phyloP scores from a whole-genome alignment of 2,113 vertebrate genomes.

The Ceyx melanurus region DNA sequence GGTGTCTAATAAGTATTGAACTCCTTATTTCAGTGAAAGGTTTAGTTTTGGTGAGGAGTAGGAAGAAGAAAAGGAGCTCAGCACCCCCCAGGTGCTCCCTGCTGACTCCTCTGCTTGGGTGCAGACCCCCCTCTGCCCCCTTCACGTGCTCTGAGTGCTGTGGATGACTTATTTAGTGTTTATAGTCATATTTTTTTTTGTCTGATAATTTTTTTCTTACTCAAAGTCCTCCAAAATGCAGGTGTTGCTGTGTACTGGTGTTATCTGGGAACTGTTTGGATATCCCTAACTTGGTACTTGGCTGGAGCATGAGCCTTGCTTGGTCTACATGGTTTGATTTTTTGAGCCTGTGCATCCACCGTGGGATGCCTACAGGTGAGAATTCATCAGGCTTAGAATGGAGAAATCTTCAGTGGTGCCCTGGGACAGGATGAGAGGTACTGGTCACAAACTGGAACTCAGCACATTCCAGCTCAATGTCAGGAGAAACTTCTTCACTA shows the following conservation, averaged over 20 bases:
- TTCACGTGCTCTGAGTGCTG: fast-evolving
- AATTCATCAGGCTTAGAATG: not conserved
- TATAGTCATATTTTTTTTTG: fast-evolving
- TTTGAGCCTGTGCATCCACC: not conserved
- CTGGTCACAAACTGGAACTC: too few species aligned
- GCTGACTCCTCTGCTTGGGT: not conserved
- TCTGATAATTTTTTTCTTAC: not conserved
- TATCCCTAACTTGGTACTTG: not conserved
- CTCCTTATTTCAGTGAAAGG: not conserved
- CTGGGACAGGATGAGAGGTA: too few species aligned
- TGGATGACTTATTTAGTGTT: not conserved
- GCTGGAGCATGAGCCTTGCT: too few species aligned
- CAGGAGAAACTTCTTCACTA: too few species aligned
- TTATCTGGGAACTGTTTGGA: not conserved
- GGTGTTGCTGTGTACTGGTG: fast-evolving
- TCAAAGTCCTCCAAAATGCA: not conserved
- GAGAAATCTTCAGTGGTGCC: not conserved
- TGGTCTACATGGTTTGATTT: too few species aligned
- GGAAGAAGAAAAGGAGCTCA: not conserved
- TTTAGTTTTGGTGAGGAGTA: not conserved
- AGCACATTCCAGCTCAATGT: too few species aligned
- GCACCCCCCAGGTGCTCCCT: not conserved
- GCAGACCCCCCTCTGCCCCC: not conserved
- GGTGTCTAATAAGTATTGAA: too few species aligned
- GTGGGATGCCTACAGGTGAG: not conserved